Evolutionary conservation across 2,888 invertebrate genomes (phyloP), one percentile per base, ranked within the genome.

Genomic region (Athalia rosae): DNA sequence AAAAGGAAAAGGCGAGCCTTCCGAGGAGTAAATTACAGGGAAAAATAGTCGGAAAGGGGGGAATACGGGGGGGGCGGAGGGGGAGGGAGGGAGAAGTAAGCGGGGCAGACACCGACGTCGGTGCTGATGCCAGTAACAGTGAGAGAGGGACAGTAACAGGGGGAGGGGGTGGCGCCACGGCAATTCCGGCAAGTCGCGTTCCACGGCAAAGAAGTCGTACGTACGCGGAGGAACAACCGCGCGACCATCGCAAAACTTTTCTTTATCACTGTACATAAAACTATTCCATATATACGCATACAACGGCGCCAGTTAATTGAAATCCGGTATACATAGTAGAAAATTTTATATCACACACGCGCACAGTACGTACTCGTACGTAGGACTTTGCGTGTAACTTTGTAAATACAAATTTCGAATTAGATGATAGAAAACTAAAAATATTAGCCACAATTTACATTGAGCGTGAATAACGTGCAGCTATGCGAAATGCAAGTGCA

Each of bases 381-480:
- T 28, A 28, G 28, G 28, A 28, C 28, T 28, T 28, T 28, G 28
- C 28, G 28, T 28, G 28, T 28, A 28, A 28, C 28, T 28, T 28
- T 28, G 28, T 28, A 28, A 28, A 28, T 28, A 28, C 28, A 28
- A 28, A 28, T 28, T 28, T 28, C 28, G 28, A 28, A 28, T 28
- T 28, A 28, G 28, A 28, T 28, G 28, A 28, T 28, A 28, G 28
- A 28, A 28, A 28, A n/a, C n/a, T n/a, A n/a, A n/a, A n/a, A 28
- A 28, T 28, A 28, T 28, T 28, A 28, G 28, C 28, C 28, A 28
- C 28, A 28, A 28, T 28, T 28, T 28, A 28, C 90, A 91, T 90
- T 91, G 91, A 91, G 90, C 61, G 74, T 61, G 61, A 74, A 74
- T 61, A 91, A 91, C 28, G 91, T 91, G 91, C 91, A 91, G 91